Conservation (phyloP, 1,140 invertebrate species). For the Zaprionus tsacasi region DNA sequence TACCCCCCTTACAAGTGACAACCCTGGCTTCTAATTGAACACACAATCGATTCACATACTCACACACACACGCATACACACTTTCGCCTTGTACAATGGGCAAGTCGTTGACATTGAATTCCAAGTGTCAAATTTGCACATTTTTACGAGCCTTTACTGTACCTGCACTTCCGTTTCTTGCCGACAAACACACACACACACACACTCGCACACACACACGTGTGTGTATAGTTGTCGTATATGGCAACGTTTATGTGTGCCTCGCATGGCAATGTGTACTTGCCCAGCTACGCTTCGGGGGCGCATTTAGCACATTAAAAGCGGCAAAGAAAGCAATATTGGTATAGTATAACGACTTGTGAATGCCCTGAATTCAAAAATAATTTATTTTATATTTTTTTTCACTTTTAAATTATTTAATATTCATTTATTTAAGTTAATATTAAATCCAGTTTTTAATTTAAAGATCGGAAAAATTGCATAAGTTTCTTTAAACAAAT, state of each 20-base stretch:
- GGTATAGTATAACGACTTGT: neutral
- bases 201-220: neutral
- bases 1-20: slow-evolving; percentile 8
- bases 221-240: slow-evolving; percentile 6
- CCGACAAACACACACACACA: slow-evolving; percentile 16
- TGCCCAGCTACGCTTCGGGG: slow-evolving; percentile 26
- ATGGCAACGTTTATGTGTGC: slow-evolving; percentile 41
- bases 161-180: slow-evolving; percentile 62
- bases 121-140: slow-evolving; percentile 62
- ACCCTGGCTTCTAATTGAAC: slow-evolving; percentile 62
- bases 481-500: too few relatives aligned
- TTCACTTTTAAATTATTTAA: too few relatives aligned
- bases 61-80: neutral
- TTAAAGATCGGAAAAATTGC: too few relatives aligned
- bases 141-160: slow-evolving; percentile 66
- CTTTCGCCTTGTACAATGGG: slow-evolving; percentile 14
- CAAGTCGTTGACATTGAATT: slow-evolving; percentile 70
- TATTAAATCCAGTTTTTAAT: too few relatives aligned
- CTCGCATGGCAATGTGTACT: slow-evolving; percentile 47
- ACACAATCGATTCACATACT: slow-evolving; percentile 56
- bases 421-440: too few relatives aligned
- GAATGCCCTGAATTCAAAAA: slow-evolving; percentile 8
- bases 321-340: neutral
- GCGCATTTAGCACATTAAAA: slow-evolving; percentile 38
- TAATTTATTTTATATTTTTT: too few relatives aligned